phyloP scores from a whole-genome alignment of 1,140 invertebrate genomes.

The Drosophila erecta region DNA sequence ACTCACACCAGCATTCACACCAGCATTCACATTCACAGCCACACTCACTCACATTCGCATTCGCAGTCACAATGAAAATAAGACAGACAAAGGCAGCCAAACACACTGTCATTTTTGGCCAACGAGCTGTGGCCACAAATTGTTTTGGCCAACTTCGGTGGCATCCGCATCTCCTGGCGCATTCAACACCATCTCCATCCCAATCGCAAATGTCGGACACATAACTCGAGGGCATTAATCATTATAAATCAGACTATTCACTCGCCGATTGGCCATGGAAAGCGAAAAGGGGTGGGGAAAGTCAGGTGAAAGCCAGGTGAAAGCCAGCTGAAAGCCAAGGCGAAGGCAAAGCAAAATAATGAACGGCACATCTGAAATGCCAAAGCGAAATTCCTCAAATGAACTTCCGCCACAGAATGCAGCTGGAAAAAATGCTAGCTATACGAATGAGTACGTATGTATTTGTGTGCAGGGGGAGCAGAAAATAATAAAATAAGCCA shows the following conservation, averaged over 20 bases:
- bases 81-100: slow-evolving; percentile 3
- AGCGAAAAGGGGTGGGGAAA: neutral
- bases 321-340: slow-evolving; percentile 33
- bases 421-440: slow-evolving; percentile 14
- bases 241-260: slow-evolving; percentile 80
- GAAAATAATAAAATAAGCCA: slow-evolving; percentile 51
- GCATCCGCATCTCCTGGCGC: neutral
- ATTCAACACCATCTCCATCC: neutral
- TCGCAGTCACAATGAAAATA: neutral
- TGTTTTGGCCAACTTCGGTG: slow-evolving; percentile 7
- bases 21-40: neutral
- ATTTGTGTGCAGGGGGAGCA: neutral
- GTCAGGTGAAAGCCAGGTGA: too few relatives aligned
- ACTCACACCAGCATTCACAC: neutral
- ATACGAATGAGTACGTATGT: neutral
- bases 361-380: slow-evolving; percentile 65
- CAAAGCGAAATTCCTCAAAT: slow-evolving; percentile 68
- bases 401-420: slow-evolving; percentile 71
- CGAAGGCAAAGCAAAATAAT: slow-evolving; percentile 47
- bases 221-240: slow-evolving; percentile 73
- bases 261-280: slow-evolving; percentile 60
- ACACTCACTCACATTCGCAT: neutral
- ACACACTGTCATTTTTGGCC: slow-evolving; percentile 4
- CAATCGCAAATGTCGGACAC: slow-evolving; percentile 59
- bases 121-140: slow-evolving; percentile 12